Base-by-base conservation (phyloP, 2,888 invertebrate genomes). In the Fabriciana adippe region DNA sequence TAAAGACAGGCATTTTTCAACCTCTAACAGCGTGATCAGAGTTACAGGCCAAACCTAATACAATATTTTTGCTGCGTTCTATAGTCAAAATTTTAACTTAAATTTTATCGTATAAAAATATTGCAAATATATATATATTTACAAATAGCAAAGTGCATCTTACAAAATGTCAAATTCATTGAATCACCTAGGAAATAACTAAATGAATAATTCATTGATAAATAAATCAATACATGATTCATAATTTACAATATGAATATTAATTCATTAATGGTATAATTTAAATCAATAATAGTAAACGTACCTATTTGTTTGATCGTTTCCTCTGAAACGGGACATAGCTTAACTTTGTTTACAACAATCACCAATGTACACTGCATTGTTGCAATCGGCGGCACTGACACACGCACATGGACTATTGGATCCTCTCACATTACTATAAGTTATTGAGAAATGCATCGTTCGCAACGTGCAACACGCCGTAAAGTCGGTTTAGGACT, bases 291-390 rank as follows among this genome's bases (percentile, higher is more conserved):
- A 14, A 47, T 66, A 53, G 57, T 63, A 50, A 35, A 69, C 66
- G 26, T 72, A 92, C 91, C 90, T 83, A 90, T 88, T 70, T 81
- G 76, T 81, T 91, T 92, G 71, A 83, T 72, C 57, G 87, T 81
- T 78, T 87, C 89, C 79, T 89, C 90, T 70, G 80, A 75, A 71
- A 88, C 85, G 77, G 90, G 87, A 83, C 90, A 91, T 86, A 92
- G 78, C 79, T 85, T 84, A 76, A 92, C 89, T 84, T 84, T 90
- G 84, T 90, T 92, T 78, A 92, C 90, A 73, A 92, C 89, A 74
- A 92, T 92, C 71, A 92, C 92, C 79, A 92, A 81, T 73, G 92
- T 92, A 84, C 88, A 92, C 88, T 92, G 92, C 92, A 92, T 92
- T 79, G 83, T 88, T 76, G 76, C 80, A 84, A 81, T 77, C 66